Base-by-base conservation (phyloP, 2,113 vertebrate genomes). In the Dolichallabes microphthalmus region DNA sequence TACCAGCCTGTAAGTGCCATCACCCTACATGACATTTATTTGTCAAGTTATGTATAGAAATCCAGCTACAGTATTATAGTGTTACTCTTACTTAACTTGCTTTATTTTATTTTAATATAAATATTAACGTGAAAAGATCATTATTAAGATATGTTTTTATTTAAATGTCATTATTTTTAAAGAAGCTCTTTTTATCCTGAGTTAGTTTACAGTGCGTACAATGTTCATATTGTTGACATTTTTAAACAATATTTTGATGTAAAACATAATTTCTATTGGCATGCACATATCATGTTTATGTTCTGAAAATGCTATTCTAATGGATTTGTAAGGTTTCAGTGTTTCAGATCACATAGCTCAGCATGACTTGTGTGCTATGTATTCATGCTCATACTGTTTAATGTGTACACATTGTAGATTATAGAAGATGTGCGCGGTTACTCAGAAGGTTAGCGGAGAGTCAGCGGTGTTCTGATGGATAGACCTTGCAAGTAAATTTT, bases 371-470 rank as follows among this genome's bases (percentile, higher is more conserved):
- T 25, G 20, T 45, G n/a, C 32, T n/a, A 35, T 82, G 8, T 32
- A 61, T 52, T 66, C 35, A 61, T 52, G 17, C n/a, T 76, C 11
- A 60, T 30, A 81, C 58, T 74, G 79, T 73, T 82, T 3, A 86
- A 6, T 89, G 74, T 88, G 90, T 82, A 74, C 32, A 45, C 27
- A 73, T 32, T 88, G 63, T 86, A 99, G 98, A 96, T 93, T 99
- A 96, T 89, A 97, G 95, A 92, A 92, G 98, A 94, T 99, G 98
- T 89, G 97, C 97, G 91, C 94, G 95, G 91, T 95, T 99, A 87
- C 96, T 99, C 77, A 98, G 93, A 71, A 96, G 97, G 80, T 90
- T 99, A 92, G 97, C 97, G 75, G 95, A 95, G 88, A 98, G 96
- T 92, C 96, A 96, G 1, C 90, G 95, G 91, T 99, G 98, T 90